Base-by-base conservation (phyloP, 2,113 vertebrate species). In the Chamaea fasciata region DNA sequence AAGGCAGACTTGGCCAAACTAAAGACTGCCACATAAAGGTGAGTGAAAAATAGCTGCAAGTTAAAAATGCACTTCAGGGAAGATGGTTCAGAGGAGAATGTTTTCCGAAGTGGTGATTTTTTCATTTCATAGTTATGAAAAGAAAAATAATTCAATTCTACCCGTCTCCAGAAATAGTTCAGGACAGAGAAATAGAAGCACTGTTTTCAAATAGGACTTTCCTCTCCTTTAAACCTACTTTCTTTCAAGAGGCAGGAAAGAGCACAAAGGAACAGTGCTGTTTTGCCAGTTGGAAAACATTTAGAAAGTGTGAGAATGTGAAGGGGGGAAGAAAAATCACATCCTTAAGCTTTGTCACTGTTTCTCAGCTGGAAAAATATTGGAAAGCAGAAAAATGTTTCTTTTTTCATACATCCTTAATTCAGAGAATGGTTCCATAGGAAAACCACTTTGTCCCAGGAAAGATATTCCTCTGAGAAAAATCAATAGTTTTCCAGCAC, bases 231-330 rank as follows among this genome's bases (percentile, higher is more conserved):
- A 69, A 53, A 50, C 28, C 52, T 12, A 10, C 56, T 89, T 50
- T 57, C 53, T 85, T 80, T 80, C 4, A 4, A 37, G 65, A 93
- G 63, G 59, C 76, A 88, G 88, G 85, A 97, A 85, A 87, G 80
- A 91, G 84, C 89, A 95, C 68, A 53, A 77, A 83, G 83, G 81
- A 90, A 90, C 60, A 35, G 39, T 23, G 50, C 55, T 93, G 50
- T 71, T 90, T 78, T 92, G 76, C 80, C 92, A 92, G 55, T 91
- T 96, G 83, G 80, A 91, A 95, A 90, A 90, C 60, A 81, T 87
- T 89, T 75, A 68, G 60, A 75, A 89, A 94, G 64, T 89, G 90
- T 93, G 88, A 95, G 92, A 94, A 88, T 70, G 68, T 50, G 49
- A 35, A 15, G 9, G 15, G 28, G 53, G 4, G 12, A 31, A 31